These are phyloP conservation scores for Cynopterus brachyotis DNA, from an alignment of 2,113 vertebrate genomes.

Conservation along the genomic window DNA sequence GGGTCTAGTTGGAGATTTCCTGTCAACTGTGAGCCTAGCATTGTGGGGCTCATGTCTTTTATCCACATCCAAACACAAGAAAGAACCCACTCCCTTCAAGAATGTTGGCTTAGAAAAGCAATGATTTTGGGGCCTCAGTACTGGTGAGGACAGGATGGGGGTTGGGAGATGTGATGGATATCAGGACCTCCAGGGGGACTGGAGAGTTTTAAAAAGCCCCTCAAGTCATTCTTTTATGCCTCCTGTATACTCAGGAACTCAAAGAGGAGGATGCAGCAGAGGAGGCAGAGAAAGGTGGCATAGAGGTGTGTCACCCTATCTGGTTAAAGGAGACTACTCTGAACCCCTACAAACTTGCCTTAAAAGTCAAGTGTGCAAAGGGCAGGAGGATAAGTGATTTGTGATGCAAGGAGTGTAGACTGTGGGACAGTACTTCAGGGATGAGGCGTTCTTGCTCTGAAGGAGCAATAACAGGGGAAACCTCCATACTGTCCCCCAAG, in stretches of 20 bases:
- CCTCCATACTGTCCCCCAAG: rapidly evolving
- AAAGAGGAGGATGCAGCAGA: not conserved
- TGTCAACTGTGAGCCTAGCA: not conserved
- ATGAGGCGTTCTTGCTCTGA: not conserved
- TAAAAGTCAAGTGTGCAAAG: not conserved
- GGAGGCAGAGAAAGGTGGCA: not conserved
- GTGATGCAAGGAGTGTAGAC: not conserved
- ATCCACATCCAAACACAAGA: not conserved
- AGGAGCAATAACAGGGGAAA: not conserved
- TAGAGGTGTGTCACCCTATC: not conserved
- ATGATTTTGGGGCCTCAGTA: not conserved
- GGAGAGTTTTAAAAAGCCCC: not conserved
- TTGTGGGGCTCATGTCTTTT: rapidly evolving
- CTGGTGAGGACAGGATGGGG: not conserved
- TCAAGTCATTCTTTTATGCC: not conserved
- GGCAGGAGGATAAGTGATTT: not conserved
- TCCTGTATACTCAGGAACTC: not conserved
- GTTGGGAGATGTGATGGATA: rapidly evolving
- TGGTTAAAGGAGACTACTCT: not conserved
- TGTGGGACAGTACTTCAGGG: not conserved
- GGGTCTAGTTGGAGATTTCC: not conserved
- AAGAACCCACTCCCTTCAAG: not conserved
- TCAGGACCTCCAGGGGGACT: not conserved
- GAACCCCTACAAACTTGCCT: not conserved
- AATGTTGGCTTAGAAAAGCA: not conserved